phyloP scores from a whole-genome alignment of 1,140 invertebrate species.

The Zaprionus ghesquierei region DNA sequence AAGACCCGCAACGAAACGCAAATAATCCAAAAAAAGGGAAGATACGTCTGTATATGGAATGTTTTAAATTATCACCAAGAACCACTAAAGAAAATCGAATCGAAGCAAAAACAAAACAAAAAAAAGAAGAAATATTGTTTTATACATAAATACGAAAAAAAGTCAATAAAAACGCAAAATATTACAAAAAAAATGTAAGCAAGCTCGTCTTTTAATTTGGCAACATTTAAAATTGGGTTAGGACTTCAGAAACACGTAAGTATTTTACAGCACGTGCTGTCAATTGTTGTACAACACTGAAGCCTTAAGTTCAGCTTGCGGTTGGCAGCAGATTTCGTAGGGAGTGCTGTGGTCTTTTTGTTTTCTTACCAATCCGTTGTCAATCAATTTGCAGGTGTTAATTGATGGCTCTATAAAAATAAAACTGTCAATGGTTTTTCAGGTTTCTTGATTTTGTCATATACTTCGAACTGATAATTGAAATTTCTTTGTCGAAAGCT shows the following conservation, averaged over 20 bases:
- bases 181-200: constrained; percentile 67
- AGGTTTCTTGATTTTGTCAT: neutral
- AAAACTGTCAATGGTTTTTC: neutral
- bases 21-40: constrained; percentile 33
- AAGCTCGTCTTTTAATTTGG: constrained; percentile 14
- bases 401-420: neutral
- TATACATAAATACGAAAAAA: constrained; percentile 69
- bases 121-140: constrained; percentile 68
- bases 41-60: constrained; percentile 53
- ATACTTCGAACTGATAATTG: neutral
- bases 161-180: constrained; percentile 79
- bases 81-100: constrained; percentile 28
- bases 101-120: constrained; percentile 25
- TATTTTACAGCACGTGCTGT: neutral
- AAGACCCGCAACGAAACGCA: constrained; percentile 24
- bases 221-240: neutral
- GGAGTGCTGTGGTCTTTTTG: neutral
- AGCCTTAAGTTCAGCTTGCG: neutral
- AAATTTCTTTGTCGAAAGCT: neutral
- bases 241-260: too few species aligned
- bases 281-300: neutral
- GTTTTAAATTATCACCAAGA: constrained; percentile 60
- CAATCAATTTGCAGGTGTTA: neutral
- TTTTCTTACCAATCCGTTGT: neutral
- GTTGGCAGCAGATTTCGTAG: neutral